Evolutionary conservation across 1,140 invertebrate genomes (phyloP), one percentile per base, ranked within the genome.

Genomic region (Orchesella cincta): DNA sequence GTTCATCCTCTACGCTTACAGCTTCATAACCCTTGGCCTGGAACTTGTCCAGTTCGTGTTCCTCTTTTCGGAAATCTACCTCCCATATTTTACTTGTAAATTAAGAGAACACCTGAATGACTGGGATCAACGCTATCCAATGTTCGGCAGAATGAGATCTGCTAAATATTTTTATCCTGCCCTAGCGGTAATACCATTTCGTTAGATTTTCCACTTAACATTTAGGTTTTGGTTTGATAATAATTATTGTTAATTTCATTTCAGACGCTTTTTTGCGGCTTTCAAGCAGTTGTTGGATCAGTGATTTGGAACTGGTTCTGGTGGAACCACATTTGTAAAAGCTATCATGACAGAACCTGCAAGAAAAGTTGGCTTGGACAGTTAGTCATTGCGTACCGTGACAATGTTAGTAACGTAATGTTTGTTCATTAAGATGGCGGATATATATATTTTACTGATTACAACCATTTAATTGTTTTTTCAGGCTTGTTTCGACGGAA

Each of bases 271-370:
- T n/a, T n/a, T n/a, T n/a, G n/a, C n/a, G n/a, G n/a, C 20, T 3
- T 46, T 8, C 2, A 14, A 8, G n/a, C 28, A n/a, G 8, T 28
- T 5, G 18, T 26, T 12, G 36, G 35, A 5, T 36, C 39, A 1
- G 18, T 3, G 3, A 2, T 73, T 3, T 73, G 71, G 71, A 36
- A 73, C 2, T 73, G 71, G 71, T 36, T 73, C 26, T 73, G 71
- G 71, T 46, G 34, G 35, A 73, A 73, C 23, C 39, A 73, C 35
- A 51, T 73, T 29, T 73, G 71, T 26, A 73, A 73, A 46, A 73
- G 35, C 26, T 51, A 46, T 28, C 71, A 73, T 31, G 71, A 73
- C 36, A 20, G 35, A 23, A 23, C 71, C 34, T 73, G 71, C 36
- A 36, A n/a, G 18, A 31, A 39, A 3, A 73, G 35, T 26, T 36